Evolutionary conservation across 2,113 vertebrate species (phyloP).

Genomic region (Lycocorax pyrrhopterus): DNA sequence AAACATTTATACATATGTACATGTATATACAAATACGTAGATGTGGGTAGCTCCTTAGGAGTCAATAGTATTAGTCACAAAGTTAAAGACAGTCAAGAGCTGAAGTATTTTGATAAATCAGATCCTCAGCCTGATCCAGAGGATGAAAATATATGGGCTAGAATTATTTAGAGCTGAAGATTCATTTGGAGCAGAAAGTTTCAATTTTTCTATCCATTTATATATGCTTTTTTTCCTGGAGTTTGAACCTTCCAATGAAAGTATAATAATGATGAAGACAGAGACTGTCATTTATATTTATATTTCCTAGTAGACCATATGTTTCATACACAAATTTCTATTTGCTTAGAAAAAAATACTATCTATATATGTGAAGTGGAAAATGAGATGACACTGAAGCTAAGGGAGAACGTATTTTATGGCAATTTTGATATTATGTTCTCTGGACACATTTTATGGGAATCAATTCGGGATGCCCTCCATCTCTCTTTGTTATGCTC

Average conservation of each 20-base stretch:
- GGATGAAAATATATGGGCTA: background rate
- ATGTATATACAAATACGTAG: background rate
- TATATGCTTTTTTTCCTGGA: background rate
- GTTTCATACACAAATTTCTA: background rate
- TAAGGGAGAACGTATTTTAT: background rate
- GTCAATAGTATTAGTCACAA: background rate
- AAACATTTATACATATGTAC: background rate
- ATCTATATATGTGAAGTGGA: background rate
- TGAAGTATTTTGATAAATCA: background rate
- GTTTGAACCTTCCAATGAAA: background rate
- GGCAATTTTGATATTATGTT: background rate
- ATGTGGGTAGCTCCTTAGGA: background rate
- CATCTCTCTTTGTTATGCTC: background rate
- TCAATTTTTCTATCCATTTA: background rate
- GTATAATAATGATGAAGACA: background rate
- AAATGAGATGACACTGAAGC: background rate
- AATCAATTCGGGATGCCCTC: background rate
- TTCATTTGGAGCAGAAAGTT: background rate
- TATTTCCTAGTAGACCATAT: background rate
- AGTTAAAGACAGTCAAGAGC: background rate
- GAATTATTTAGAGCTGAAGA: background rate
- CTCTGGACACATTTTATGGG: background rate
- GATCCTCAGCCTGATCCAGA: background rate
- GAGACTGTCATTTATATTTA: accelerated
- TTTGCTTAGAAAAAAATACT: background rate